Conservation (phyloP, 1,140 invertebrate species). For the Pogonus chalceus region DNA sequence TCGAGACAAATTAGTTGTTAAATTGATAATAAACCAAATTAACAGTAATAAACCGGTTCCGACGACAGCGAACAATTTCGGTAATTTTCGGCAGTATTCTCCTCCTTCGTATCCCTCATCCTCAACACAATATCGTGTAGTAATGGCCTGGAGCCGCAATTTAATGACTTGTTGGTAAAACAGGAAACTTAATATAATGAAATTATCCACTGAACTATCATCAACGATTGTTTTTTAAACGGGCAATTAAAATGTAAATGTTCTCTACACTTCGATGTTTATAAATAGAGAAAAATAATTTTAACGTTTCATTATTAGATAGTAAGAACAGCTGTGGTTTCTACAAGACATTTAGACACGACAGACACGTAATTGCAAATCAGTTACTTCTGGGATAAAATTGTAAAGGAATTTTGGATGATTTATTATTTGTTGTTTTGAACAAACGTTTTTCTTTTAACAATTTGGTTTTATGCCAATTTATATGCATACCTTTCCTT, state of each 20-base stretch:
- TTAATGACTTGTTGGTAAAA: conserved; percentile 5
- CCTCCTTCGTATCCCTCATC: background rate
- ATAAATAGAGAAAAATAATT: background rate
- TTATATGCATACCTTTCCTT: no score
- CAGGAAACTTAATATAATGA: conserved; percentile 7
- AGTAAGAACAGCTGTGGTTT: no score
- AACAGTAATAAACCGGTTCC: background rate
- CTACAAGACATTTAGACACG: no score
- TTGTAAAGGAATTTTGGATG: no score
- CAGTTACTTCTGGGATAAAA: no score
- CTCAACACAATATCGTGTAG: background rate
- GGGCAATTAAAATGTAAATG: conserved; percentile 2
- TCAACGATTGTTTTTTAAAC: background rate
- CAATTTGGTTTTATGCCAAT: no score
- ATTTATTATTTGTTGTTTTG: no score
- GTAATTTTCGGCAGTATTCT: background rate
- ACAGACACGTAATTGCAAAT: no score
- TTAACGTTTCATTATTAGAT: conserved; percentile 1
- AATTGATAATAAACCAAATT: conserved; percentile 4
- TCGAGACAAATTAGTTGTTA: conserved; percentile 6
- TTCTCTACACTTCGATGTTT: background rate
- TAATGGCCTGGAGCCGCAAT: background rate
- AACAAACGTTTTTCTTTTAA: no score
- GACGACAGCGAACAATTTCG: no score
- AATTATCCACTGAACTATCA: conserved; percentile 2